phyloP scores from a whole-genome alignment of 2,888 invertebrate species.

The Tupiocoris notatus region DNA sequence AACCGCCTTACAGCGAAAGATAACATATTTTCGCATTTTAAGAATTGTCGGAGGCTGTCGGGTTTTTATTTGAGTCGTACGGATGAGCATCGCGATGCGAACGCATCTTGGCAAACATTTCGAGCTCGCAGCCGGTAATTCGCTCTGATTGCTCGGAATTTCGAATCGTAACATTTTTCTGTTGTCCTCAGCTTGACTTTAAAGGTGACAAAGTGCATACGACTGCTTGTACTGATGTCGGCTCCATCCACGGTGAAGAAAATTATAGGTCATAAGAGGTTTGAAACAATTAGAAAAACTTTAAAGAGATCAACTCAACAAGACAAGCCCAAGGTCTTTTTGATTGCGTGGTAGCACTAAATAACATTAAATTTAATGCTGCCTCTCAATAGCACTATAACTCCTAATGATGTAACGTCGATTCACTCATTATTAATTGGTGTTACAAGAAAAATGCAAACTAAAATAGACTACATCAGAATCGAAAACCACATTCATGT shows the following conservation, averaged over 20 bases:
- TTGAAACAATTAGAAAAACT: neutral
- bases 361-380: no score
- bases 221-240: neutral
- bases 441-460: no score
- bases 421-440: no score
- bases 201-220: neutral
- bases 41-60: neutral
- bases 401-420: no score
- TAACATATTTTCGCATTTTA: neutral
- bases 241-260: neutral
- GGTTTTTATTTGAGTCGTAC: neutral
- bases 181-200: neutral
- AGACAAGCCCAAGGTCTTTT: no score
- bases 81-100: neutral
- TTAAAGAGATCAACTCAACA: no score
- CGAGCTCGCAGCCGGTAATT: slow-evolving; percentile 1
- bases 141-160: slow-evolving; percentile 17
- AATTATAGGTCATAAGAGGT: neutral
- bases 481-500: no score
- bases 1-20: neutral
- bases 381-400: no score
- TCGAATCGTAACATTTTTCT: slow-evolving; percentile 8
- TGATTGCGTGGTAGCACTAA: no score
- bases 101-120: neutral
- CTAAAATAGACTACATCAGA: no score